Base-by-base conservation (phyloP, 2,888 invertebrate species). In the Lacanobia oleracea region DNA sequence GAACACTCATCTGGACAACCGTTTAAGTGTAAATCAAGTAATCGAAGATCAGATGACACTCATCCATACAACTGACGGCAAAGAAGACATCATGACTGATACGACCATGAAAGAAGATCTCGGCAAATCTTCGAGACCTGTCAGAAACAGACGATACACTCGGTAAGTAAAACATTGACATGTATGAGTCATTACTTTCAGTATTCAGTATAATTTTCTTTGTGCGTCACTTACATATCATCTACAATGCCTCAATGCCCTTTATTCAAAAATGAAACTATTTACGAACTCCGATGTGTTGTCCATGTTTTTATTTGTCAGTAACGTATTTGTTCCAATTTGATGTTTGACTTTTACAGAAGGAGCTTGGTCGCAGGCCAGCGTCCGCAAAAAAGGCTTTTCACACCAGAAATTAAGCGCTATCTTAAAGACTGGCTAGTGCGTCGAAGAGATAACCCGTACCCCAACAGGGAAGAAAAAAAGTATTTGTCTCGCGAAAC, bases 341-440 rank as follows among this genome's bases (percentile, higher is more conserved):
- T 53, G 79, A 70, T 83, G 2, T 67, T 45, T 64, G 67, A 37
- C 53, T 59, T 83, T 93, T 93, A 61, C 93, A 97, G 97, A 87
- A 94, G 96, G 89, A 95, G 95, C 79, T 95, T 96, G 88, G 96
- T 96, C 10, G 97, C 96, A 59, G 97, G 97, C 66, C 96, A 96
- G 87, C 96, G 97, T 60, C 97, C 97, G 48, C 97, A 97, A 65
- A 98, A 98, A 90, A 96, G 97, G 78, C 95, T 98, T 37, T 98
- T 98, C 91, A 98, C 98, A 14, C 98, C 98, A 70, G 98, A 98
- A 96, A 98, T 98, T 86, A 98, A 98, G 89, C 96, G 97, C 78
- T 97, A 97, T 93, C 95, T 98, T 37, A 98, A 98, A 93, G 97
- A 97, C 88, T 98, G 98, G 98, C 95, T 98, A 18, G 97, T 98